Evolutionary conservation across 2,113 vertebrate genomes (phyloP).

Genomic region (Poicephalus gulielmi): DNA sequence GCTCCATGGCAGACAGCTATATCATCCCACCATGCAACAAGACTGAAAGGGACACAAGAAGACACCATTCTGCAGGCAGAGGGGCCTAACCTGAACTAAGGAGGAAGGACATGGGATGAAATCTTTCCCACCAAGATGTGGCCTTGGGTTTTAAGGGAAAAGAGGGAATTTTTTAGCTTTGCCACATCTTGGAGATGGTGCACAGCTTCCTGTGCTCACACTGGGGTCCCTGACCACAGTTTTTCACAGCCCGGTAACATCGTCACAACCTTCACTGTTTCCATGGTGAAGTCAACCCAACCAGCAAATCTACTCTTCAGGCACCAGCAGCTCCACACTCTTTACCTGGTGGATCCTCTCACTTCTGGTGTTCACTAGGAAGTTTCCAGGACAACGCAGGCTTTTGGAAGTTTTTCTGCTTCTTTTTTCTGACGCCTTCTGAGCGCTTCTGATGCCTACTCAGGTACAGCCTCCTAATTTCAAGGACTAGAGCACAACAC

Average conservation of each 20-base stretch:
- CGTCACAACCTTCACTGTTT: background rate
- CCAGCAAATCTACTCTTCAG: background rate
- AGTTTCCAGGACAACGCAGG: background rate
- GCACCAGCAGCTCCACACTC: background rate
- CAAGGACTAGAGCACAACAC: background rate
- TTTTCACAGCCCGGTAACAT: background rate
- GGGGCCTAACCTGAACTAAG: background rate
- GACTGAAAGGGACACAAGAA: background rate
- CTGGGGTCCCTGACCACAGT: fast-evolving
- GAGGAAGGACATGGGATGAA: background rate
- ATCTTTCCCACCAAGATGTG: background rate
- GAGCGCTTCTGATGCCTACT: constrained; percentile 11
- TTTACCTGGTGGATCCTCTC: constrained; percentile 40
- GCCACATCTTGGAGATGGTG: background rate
- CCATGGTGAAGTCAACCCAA: background rate
- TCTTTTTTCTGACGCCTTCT: background rate
- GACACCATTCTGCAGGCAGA: background rate
- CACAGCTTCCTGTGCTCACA: background rate
- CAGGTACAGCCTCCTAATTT: constrained; percentile 64
- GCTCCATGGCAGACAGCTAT: background rate
- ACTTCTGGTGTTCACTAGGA: background rate
- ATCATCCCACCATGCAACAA: fast-evolving
- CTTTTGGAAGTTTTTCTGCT: background rate
- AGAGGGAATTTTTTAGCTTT: background rate
- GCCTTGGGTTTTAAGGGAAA: background rate